A percentile compares a stretch with the other conserved stretches of the same genome.
These are phyloP conservation scores for Rhagoletis zephyria DNA, from an alignment of 1,140 invertebrate species.

Conservation along the genomic window DNA sequence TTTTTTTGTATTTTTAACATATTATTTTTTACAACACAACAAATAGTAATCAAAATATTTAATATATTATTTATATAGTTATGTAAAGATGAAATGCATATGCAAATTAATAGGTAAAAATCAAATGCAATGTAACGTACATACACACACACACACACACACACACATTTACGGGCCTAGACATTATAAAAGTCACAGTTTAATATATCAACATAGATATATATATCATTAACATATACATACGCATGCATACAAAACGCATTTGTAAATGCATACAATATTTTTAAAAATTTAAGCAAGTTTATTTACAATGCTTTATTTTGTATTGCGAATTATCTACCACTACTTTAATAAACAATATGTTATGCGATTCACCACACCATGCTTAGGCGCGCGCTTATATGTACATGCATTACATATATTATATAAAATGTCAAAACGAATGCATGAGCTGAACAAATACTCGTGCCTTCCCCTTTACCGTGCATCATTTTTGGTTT, in stretches of 20 bases:
- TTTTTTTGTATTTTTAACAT: conserved; percentile 11
- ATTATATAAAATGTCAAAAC: conserved; percentile 3
- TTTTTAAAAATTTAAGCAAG: conserved; percentile 41
- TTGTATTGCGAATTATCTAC: conserved; percentile 15
- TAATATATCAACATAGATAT: conserved; percentile 18
- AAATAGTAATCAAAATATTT: conserved; percentile 25
- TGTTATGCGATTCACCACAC: conserved; percentile 5
- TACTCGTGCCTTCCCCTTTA: conserved; percentile 23
- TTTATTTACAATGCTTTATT: conserved; percentile 30
- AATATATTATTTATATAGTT: conserved; percentile 52
- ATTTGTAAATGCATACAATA: conserved; percentile 18
- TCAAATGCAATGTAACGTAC: conserved; percentile 40
- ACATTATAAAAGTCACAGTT: conserved; percentile 24
- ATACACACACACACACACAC: conserved; percentile 53
- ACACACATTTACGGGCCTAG: conserved; percentile 31
- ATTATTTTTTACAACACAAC: conserved; percentile 4
- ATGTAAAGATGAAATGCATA: neutral
- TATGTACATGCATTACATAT: neutral
- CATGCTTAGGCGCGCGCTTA: neutral
- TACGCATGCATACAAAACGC: neutral
- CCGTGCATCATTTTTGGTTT: neutral
- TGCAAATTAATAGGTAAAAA: conserved; percentile 4
- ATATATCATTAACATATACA: conserved; percentile 6
- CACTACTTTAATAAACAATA: conserved; percentile 4
- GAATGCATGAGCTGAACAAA: conserved; percentile 39